phyloP scores from a whole-genome alignment of 2,113 vertebrate genomes.

The Boulengeromyrus knoepffleri region DNA sequence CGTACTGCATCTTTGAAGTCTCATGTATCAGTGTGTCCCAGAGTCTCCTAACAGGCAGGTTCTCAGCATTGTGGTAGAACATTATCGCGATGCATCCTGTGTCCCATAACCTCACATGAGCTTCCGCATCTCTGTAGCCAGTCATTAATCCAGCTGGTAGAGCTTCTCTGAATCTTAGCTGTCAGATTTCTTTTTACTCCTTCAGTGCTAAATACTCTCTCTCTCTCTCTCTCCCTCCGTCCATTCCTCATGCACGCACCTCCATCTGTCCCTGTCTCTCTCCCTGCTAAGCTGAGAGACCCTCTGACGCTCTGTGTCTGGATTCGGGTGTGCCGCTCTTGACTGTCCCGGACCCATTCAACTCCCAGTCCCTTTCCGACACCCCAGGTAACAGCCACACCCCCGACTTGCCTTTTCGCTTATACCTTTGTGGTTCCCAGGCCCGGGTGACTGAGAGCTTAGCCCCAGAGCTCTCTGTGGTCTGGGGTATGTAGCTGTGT shows the following conservation, averaged over 20 bases:
- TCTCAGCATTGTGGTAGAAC: not conserved
- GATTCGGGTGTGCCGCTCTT: constrained; percentile 63
- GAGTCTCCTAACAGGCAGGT: not conserved
- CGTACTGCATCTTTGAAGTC: not conserved
- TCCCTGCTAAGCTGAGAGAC: constrained; percentile 62
- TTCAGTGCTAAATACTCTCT: constrained; percentile 4
- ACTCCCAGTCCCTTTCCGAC: constrained; percentile 70
- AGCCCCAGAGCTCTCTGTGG: not conserved
- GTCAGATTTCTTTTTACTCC: not conserved
- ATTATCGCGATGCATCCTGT: not conserved
- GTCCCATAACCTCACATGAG: not conserved
- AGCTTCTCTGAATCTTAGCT: not conserved
- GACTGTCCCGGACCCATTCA: constrained; percentile 73
- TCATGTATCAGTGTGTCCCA: not conserved
- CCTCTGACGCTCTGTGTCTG: constrained; percentile 63
- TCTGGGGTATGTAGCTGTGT: not conserved
- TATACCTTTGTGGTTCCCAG: not conserved
- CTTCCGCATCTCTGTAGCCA: not conserved
- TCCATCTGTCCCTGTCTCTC: constrained; percentile 13
- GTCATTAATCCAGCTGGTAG: not conserved
- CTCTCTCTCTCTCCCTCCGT: constrained; percentile 29
- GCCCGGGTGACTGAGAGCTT: not conserved
- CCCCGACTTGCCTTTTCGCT: not conserved
- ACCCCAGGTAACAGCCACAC: constrained; percentile 66
- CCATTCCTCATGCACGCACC: constrained; percentile 14